Evolutionary conservation across 2,113 vertebrate genomes (phyloP), one percentile per base, ranked within the genome.

Genomic region (Paracanthobrama guichenoti): DNA sequence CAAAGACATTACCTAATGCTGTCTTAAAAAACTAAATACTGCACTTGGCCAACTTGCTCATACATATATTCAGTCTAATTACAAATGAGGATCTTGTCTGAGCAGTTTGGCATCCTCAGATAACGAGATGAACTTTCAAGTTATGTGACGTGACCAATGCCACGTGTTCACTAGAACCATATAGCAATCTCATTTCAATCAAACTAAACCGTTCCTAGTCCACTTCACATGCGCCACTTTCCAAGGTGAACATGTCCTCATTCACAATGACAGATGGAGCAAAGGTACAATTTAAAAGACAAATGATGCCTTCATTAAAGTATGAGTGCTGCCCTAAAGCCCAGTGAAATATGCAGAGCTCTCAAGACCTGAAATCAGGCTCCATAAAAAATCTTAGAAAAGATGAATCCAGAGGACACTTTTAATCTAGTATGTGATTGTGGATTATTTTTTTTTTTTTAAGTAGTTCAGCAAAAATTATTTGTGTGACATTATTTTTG

Each of bases 271-370:
- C 46, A 48, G 78, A 87, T 82, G 53, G 72, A 84, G 75, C 42
- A 55, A 75, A 80, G 48, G 71, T 39, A 74, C 78, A 82, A 78
- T 87, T 79, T 87, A 77, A 60, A 50, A 85, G 86, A 87, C 79
- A 82, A 87, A 82, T 78, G 78, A 57, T 64, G 31, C 72, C 82
- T 62, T 84, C 62, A 66, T 85, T 84, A 83, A 13, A 50, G 18
- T 64, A 24, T 39, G 20, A 44, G 74, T 71, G 20, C 59, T 79
- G 67, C 73, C 48, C 48, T 50, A 44, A 76, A 53, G 69, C 67
- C 39, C 0, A 57, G 18, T 74, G 46, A 53, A 53, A 78, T 55
- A 79, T 80, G 67, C 39, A 64, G 20, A 77, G 8, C 26, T 67
- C 62, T 55, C 3, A 71, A 82, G 20, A n/a, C 79, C 42, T 35